Percentiles rank a stretch among this genome's conserved stretches.
These are phyloP conservation scores for Strigamia transsilvanica DNA, from an alignment of 2,888 invertebrate genomes.

Conservation along the genomic window DNA sequence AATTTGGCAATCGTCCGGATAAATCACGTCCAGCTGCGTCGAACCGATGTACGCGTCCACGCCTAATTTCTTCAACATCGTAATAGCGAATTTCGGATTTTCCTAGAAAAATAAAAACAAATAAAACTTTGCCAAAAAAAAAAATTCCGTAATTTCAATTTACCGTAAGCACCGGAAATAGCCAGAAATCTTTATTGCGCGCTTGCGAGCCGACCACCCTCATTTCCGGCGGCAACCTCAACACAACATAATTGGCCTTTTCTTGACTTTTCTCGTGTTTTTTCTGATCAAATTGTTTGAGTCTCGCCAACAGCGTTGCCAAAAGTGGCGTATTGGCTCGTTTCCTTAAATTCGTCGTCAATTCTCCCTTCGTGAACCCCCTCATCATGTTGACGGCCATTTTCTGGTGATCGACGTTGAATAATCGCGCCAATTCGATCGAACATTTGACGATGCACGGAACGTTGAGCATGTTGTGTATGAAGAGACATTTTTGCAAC, in stretches of 20 bases:
- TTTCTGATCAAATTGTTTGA: slow-evolving; percentile 59
- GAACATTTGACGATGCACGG: slow-evolving; percentile 59
- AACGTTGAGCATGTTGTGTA: slow-evolving; percentile 60
- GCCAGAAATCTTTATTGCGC: slow-evolving; percentile 63
- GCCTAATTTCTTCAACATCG: slow-evolving; percentile 61
- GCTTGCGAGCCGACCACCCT: slow-evolving; percentile 61
- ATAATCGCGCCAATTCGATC: slow-evolving; percentile 58
- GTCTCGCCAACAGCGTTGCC: slow-evolving; percentile 60
- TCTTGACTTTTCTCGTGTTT: slow-evolving; percentile 59
- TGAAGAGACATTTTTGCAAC: slow-evolving; percentile 61
- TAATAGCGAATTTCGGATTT: slow-evolving; percentile 9
- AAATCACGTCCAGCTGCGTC: slow-evolving; percentile 63
- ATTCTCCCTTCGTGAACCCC: slow-evolving; percentile 62
- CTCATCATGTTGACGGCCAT: slow-evolving; percentile 61
- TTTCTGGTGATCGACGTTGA: slow-evolving; percentile 61
- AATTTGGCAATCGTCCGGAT: slow-evolving; percentile 59
- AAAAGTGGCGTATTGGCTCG: slow-evolving; percentile 62
- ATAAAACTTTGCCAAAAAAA: too few species aligned
- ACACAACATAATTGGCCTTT: slow-evolving; percentile 62
- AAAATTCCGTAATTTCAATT: background rate
- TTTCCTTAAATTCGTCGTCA: slow-evolving; percentile 60
- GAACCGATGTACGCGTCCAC: slow-evolving; percentile 64
- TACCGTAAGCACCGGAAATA: slow-evolving; percentile 63
- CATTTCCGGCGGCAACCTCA: slow-evolving; percentile 60
- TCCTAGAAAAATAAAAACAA: slow-evolving; percentile 23